Conservation (phyloP, 30 jellyfish, hydroid and myxozoan species). For the Pelagia noctiluca region DNA sequence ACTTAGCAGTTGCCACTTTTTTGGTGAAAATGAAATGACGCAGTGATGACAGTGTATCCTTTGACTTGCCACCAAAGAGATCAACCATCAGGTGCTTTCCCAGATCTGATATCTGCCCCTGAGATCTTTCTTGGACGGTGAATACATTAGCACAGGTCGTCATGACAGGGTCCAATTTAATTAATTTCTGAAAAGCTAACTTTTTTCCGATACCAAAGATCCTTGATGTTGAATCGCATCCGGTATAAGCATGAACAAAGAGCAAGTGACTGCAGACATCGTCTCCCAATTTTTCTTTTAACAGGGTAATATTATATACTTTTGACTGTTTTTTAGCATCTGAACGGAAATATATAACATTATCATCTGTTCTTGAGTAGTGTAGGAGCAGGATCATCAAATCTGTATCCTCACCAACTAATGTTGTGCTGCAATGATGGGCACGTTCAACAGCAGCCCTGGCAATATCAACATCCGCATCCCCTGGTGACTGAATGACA, state of each 20-base stretch:
- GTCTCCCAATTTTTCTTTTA: neutral
- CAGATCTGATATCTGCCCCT: neutral
- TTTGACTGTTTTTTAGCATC: too few species aligned
- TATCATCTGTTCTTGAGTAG: too few species aligned
- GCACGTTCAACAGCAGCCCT: too few species aligned
- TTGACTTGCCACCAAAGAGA: constrained; percentile 1
- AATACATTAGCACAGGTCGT: neutral
- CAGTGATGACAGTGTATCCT: constrained; percentile 2
- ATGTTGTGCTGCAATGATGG: too few species aligned
- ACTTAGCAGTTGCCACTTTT: constrained; percentile 1
- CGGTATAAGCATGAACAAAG: neutral
- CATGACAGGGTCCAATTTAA: neutral
- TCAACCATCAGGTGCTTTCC: constrained; percentile 8
- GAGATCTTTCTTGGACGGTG: neutral
- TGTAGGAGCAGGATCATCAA: too few species aligned
- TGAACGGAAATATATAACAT: too few species aligned
- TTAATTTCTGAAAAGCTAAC: neutral
- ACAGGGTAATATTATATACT: neutral
- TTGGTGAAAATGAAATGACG: constrained; percentile 3
- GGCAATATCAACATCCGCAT: too few species aligned
- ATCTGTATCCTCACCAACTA: too few species aligned
- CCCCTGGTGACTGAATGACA: constrained; percentile 30
- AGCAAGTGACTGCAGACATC: neutral
- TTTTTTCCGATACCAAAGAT: constrained; percentile 7
- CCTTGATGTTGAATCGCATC: neutral